phyloP scores from a whole-genome alignment of 2,888 invertebrate species.

The Aleiodes alternator region DNA sequence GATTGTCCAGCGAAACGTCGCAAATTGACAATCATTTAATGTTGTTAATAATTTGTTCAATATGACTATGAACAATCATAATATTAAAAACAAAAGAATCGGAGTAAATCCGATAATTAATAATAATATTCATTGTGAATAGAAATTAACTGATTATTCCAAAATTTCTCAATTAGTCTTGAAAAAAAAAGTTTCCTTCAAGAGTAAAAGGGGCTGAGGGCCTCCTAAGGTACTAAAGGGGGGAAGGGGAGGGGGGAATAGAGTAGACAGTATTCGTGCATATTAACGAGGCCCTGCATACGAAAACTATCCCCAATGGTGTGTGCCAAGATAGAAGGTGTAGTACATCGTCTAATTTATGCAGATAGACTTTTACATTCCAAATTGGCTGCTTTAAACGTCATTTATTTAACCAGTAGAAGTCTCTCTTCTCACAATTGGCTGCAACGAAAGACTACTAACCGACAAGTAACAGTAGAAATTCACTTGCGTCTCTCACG shows the following conservation, averaged over 20 bases:
- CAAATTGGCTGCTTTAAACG: conserved; percentile 64
- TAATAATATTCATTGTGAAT: too few relatives aligned
- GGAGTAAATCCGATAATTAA: too few relatives aligned
- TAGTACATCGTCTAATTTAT: conserved; percentile 62
- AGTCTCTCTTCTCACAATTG: conserved; percentile 33
- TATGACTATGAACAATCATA: too few relatives aligned
- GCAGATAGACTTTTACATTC: conserved; percentile 65
- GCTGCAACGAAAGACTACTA: conserved; percentile 19
- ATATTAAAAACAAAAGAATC: too few relatives aligned
- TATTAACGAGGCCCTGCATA: conserved; percentile 48
- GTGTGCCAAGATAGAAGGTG: conserved; percentile 33
- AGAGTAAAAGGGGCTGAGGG: conserved; percentile 24
- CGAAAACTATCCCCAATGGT: conserved; percentile 45
- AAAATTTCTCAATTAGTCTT: not conserved
- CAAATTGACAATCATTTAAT: too few relatives aligned
- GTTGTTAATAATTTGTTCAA: too few relatives aligned
- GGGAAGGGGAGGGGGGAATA: not conserved
- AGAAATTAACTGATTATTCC: too few relatives aligned
- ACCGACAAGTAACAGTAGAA: conserved; percentile 3
- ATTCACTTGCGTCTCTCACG: conserved; percentile 46
- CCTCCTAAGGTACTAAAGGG: conserved; percentile 10
- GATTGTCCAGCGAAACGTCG: too few relatives aligned
- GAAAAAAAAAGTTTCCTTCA: not conserved
- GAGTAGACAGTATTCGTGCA: conserved; percentile 38
- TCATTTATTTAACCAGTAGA: conserved; percentile 61